A percentile compares a stretch with the other conserved stretches of the same genome.
Evolutionary conservation across 2,113 vertebrate species (phyloP).

Genomic region (Rissa tridactyla): DNA sequence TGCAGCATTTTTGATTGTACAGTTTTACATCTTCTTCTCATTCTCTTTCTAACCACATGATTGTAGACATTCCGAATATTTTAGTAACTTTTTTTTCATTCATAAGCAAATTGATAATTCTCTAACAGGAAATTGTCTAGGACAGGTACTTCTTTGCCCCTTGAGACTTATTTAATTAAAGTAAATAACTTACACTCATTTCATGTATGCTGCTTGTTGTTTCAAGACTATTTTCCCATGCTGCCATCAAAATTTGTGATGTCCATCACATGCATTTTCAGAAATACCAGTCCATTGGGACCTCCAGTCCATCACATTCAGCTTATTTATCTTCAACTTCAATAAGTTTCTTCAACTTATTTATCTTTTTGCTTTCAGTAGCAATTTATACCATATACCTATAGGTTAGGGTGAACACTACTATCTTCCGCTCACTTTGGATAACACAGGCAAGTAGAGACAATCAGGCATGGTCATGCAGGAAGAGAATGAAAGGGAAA

Average conservation of each 20-base stretch:
- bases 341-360: background rate
- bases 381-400: background rate
- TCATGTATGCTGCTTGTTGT: background rate
- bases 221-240: background rate
- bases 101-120: background rate
- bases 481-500: background rate
- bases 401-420: background rate
- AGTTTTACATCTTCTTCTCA: background rate
- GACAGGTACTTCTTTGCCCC: background rate
- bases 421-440: background rate
- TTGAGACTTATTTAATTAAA: background rate
- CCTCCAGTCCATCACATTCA: background rate
- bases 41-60: background rate
- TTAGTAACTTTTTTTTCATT: background rate
- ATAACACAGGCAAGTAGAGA: background rate
- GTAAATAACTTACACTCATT: background rate
- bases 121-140: background rate
- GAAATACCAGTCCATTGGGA: background rate
- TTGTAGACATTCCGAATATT: background rate
- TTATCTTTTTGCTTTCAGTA: background rate
- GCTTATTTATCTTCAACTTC: too few relatives aligned
- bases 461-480: background rate
- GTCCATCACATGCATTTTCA: background rate
- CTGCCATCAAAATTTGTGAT: background rate
- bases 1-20: background rate